phyloP scores from a whole-genome alignment of 2,888 invertebrate species.

The Corbicula japonica region DNA sequence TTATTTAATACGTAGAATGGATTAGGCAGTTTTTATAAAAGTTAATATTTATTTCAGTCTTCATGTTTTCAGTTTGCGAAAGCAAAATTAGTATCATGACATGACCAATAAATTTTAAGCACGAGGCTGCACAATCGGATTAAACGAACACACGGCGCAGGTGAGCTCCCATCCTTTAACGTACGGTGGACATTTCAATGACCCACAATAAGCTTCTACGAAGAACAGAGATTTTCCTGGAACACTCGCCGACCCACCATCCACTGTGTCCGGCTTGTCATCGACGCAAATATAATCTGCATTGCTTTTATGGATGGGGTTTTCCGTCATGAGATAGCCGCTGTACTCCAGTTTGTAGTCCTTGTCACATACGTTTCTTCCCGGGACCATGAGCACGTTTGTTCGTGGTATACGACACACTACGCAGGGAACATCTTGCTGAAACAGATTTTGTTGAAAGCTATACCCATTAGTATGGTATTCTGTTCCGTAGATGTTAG shows the following conservation, averaged over 20 bases:
- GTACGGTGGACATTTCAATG: slow-evolving; percentile 17
- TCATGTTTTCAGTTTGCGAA: too few species aligned
- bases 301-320: neutral
- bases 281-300: slow-evolving; percentile 20
- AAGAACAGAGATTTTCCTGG: slow-evolving; percentile 1
- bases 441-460: neutral
- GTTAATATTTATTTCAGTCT: too few species aligned
- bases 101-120: too few species aligned
- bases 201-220: slow-evolving; percentile 13
- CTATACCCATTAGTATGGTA: neutral
- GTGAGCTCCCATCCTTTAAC: slow-evolving; percentile 9
- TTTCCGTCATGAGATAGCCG: slow-evolving; percentile 17
- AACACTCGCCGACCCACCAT: neutral
- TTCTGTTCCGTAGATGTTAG: slow-evolving; percentile 9
- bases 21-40: too few species aligned
- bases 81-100: too few species aligned
- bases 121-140: too few species aligned
- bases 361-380: slow-evolving; percentile 10
- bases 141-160: slow-evolving; percentile 18
- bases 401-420: slow-evolving; percentile 10
- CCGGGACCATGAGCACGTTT: slow-evolving; percentile 19
- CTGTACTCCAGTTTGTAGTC: slow-evolving; percentile 12
- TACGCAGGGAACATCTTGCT: slow-evolving; percentile 23
- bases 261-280: slow-evolving; percentile 5
- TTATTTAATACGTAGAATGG: too few species aligned